Base-by-base conservation (phyloP, 2,888 invertebrate genomes). In the Byasa hedistus region DNA sequence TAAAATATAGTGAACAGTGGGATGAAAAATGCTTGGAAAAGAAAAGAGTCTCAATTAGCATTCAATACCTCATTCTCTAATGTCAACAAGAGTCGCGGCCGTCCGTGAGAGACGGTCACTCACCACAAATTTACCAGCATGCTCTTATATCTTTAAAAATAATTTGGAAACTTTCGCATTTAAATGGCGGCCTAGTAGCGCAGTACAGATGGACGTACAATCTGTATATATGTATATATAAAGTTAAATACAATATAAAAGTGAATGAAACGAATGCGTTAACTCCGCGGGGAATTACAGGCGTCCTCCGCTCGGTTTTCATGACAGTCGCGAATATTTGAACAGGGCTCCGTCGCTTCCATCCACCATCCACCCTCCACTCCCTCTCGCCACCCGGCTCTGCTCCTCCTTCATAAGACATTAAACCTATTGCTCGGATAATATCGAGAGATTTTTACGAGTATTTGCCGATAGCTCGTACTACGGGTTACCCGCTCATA, bases 381-480 rank as follows among this genome's bases (percentile, higher is more conserved):
- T 55, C 21, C 58, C 39, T 22, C 24, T 39, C 61, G 65, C 78
- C 71, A 44, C 48, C 76, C 73, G 72, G 68, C 71, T 70, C 70
- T 70, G 64, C 75, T 77, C 71, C 69, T 73, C 72, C 76, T 79
- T 76, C 78, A 78, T 81, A 81, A 82, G 80, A 81, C 84, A 84
- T 85, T 85, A 85, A 85, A 85, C 80, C 80, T 84, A 85, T 85
- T 86, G 83, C 80, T 71, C 77, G 81, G 80, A 85, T 86, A 81
- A 81, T 82, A 85, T 81, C 77, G 78, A 71, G 75, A 79, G 80
- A 81, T 81, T 82, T 82, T 81, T 79, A 81, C 78, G 82, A 82
- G 76, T 82, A 79, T 83, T 85, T 83, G 78, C 79, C 73, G 75
- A 71, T 57, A 55, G 65, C 48, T 62, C 68, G 62, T 80, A 84